These are phyloP conservation scores for Arrhopalites spinosus DNA, from an alignment of 2,888 invertebrate genomes.

Conservation along the genomic window DNA sequence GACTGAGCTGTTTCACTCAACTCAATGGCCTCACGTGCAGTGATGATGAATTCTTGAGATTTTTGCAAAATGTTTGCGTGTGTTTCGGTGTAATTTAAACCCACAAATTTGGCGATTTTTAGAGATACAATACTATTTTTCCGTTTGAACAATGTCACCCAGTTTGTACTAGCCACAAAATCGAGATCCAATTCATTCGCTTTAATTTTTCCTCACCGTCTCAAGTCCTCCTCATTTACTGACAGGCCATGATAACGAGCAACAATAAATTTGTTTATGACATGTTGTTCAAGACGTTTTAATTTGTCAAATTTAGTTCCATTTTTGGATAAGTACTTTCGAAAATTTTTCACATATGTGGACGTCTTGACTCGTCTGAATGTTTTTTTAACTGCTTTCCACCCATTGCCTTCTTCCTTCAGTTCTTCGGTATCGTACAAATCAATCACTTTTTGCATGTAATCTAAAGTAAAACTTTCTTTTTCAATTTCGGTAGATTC, in stretches of 20 bases:
- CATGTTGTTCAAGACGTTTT: neutral
- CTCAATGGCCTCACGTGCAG: neutral
- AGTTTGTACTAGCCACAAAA: neutral
- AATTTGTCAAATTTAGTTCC: neutral
- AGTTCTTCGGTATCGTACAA: neutral
- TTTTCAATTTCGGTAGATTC: too few species aligned
- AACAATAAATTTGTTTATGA: neutral
- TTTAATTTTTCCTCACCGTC: neutral
- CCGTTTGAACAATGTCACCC: neutral
- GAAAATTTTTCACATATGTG: neutral
- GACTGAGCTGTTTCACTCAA: neutral
- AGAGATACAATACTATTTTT: neutral
- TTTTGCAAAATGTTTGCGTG: neutral
- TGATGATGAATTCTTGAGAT: too few species aligned
- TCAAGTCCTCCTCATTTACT: neutral
- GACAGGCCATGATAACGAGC: neutral
- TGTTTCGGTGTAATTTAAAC: neutral
- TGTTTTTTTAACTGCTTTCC: neutral
- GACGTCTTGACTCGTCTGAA: neutral
- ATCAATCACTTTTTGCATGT: neutral
- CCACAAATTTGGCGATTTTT: neutral
- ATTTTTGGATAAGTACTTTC: neutral
- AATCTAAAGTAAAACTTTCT: neutral
- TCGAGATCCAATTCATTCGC: neutral
- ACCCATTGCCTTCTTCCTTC: neutral